phyloP scores from a whole-genome alignment of 2,797 vertebrate genomes.

The Anniella stebbinsi region DNA sequence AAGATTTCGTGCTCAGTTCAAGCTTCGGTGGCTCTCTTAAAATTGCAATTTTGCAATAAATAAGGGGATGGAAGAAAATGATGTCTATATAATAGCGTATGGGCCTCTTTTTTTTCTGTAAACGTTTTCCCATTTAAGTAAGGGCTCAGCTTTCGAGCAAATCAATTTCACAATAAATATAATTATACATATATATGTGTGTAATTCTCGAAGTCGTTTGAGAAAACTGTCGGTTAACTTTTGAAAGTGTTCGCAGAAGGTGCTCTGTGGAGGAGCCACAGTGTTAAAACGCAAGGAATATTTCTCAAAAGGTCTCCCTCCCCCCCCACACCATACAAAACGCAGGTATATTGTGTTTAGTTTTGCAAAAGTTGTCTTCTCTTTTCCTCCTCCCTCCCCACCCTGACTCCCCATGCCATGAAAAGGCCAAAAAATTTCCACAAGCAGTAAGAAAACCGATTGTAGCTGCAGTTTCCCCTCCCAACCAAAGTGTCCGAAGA shows the following conservation, averaged over 20 bases:
- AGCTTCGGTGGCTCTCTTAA: conserved; percentile 74
- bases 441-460: conserved; percentile 74
- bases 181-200: conserved; percentile 19
- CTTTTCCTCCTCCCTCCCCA: conserved; percentile 27
- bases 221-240: conserved; percentile 69
- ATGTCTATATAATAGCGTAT: conserved; percentile 68
- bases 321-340: conserved; percentile 62
- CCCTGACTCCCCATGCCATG: neutral
- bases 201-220: conserved; percentile 65
- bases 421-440: conserved; percentile 66
- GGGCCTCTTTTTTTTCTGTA: conserved; percentile 67
- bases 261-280: conserved; percentile 63
- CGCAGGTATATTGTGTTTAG: conserved; percentile 58
- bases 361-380: conserved; percentile 47
- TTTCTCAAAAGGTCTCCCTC: conserved; percentile 61
- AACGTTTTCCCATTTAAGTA: conserved; percentile 68
- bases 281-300: conserved; percentile 52
- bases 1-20: conserved; percentile 82
- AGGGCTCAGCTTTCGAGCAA: conserved; percentile 62
- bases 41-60: conserved; percentile 78
- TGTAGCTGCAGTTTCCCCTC: conserved; percentile 63
- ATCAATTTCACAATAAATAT: conserved; percentile 77
- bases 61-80: conserved; percentile 62
- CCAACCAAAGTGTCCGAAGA: conserved; percentile 68
- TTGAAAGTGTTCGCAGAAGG: conserved; percentile 61